phyloP scores from a whole-genome alignment of 2,113 vertebrate species.

The Mus spicilegus region DNA sequence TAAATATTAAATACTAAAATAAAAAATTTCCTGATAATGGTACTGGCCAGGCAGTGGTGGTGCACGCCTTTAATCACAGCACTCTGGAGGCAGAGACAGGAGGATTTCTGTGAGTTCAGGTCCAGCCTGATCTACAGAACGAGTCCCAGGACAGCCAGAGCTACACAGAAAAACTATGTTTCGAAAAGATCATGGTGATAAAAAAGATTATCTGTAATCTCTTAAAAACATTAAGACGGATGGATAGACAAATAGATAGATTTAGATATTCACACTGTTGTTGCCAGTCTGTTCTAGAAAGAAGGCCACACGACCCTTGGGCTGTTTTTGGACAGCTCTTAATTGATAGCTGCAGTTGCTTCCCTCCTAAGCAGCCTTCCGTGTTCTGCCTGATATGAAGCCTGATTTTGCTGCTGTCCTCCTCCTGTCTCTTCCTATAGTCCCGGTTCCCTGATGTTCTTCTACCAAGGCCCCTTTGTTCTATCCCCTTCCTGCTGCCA shows the following conservation, averaged over 20 bases:
- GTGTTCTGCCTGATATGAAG: background rate
- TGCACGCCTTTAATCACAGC: too few species aligned
- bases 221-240: background rate
- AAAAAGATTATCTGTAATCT: conserved; percentile 17
- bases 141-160: too few species aligned
- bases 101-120: too few species aligned
- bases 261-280: background rate
- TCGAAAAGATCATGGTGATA: background rate
- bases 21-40: too few species aligned
- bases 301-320: background rate
- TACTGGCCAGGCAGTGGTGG: too few species aligned
- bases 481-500: background rate
- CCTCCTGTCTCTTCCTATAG: background rate
- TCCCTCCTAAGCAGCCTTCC: background rate
- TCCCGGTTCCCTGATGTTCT: background rate
- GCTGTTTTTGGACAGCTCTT: background rate
- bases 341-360: background rate
- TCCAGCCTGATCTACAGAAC: too few species aligned
- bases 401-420: background rate
- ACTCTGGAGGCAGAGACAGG: too few species aligned
- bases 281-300: background rate
- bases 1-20: conserved; percentile 18
- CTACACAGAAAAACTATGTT: too few species aligned
- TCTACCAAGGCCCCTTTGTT: conserved; percentile 6
- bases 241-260: too few species aligned